phyloP scores from a whole-genome alignment of 2,888 invertebrate genomes.

The Fabriciana adippe region DNA sequence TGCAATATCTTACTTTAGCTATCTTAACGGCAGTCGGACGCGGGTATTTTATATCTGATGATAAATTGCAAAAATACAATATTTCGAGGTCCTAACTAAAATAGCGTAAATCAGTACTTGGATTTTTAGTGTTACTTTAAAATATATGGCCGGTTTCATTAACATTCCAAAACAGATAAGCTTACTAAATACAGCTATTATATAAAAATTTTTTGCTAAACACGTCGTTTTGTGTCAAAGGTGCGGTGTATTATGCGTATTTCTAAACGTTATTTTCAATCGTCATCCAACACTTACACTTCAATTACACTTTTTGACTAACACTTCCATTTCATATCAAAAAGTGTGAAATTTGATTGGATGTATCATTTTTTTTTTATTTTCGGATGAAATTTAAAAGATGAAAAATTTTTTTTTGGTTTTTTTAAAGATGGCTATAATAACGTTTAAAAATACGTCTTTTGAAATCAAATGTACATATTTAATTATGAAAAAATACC shows the following conservation, averaged over 20 bases:
- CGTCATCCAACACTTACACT: conserved; percentile 8
- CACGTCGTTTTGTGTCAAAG: conserved; percentile 41
- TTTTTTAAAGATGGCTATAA: background rate
- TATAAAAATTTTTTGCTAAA: conserved; percentile 56
- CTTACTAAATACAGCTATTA: conserved; percentile 68
- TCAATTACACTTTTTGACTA: background rate
- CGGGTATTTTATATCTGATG: conserved; percentile 37
- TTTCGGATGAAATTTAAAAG: background rate
- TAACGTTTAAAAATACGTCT: no score
- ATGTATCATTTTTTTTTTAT: no score
- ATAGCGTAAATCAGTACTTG: conserved; percentile 64
- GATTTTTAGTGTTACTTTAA: conserved; percentile 46
- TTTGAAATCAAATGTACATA: no score
- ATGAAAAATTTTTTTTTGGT: conserved; percentile 8
- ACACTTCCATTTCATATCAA: no score
- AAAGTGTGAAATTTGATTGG: no score
- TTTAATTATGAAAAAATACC: background rate
- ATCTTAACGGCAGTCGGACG: conserved; percentile 42
- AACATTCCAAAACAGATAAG: conserved; percentile 49
- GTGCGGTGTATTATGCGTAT: conserved; percentile 6
- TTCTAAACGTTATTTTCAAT: background rate
- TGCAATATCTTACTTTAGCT: conserved; percentile 26
- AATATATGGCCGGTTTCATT: conserved; percentile 74
- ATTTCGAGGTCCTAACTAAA: conserved; percentile 57
- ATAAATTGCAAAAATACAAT: conserved; percentile 73